phyloP scores from a whole-genome alignment of 2,888 invertebrate species.

The Melipona bicolor region DNA sequence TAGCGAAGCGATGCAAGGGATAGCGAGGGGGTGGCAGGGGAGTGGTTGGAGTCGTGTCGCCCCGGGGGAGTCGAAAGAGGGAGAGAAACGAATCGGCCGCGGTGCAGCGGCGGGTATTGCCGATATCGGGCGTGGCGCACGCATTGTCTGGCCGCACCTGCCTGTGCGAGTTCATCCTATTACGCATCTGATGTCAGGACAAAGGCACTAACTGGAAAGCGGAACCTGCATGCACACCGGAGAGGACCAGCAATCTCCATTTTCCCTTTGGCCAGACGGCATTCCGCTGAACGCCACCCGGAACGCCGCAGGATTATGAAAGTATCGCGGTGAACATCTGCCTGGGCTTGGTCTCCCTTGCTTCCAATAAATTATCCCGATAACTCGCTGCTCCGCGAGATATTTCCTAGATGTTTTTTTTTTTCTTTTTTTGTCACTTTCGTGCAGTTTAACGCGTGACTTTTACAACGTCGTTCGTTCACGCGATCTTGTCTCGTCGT shows the following conservation, averaged over 20 bases:
- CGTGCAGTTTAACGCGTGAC: too few species aligned
- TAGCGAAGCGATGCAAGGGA: conserved; percentile 38
- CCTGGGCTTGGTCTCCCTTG: background rate
- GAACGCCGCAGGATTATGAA: conserved; percentile 32
- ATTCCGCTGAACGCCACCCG: background rate
- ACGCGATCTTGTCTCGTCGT: too few species aligned
- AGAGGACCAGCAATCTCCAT: conserved; percentile 37
- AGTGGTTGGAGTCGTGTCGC: conserved; percentile 45
- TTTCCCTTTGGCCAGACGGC: conserved; percentile 46
- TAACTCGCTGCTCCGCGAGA: background rate
- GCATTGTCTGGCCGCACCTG: conserved; percentile 63
- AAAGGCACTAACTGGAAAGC: conserved; percentile 64
- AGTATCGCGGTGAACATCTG: conserved; percentile 29
- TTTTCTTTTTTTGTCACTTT: too few species aligned
- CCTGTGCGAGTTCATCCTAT: conserved; percentile 62
- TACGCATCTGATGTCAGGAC: conserved; percentile 68
- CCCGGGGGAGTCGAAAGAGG: conserved; percentile 44
- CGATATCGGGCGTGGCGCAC: conserved; percentile 66
- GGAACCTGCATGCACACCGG: conserved; percentile 55
- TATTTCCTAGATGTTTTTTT: too few species aligned
- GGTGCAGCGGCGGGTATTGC: conserved; percentile 51
- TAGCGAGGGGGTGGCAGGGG: background rate
- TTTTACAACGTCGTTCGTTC: too few species aligned
- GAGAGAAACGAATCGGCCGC: conserved; percentile 56
- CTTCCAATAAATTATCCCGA: conserved; percentile 19